Percentiles rank a stretch among this genome's conserved stretches.
Conservation (phyloP, 1,140 invertebrate species). For the Wasmannia auropunctata region DNA sequence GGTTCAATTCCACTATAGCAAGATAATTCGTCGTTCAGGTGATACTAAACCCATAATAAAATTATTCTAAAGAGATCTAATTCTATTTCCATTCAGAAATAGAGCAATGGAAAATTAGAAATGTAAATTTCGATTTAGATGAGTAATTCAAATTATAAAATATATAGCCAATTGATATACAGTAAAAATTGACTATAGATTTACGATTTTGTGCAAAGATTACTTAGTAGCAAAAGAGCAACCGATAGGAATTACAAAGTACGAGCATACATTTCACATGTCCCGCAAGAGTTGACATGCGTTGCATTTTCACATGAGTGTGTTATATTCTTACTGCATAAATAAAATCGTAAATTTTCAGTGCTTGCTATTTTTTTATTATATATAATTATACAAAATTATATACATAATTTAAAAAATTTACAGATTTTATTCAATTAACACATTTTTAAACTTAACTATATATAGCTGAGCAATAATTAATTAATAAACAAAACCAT, state of each 20-base stretch:
- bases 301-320: conserved; percentile 15
- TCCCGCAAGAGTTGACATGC: background rate
- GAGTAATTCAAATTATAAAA: conserved; percentile 23
- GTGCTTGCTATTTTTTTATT: conserved; percentile 12
- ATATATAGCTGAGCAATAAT: conserved; percentile 43
- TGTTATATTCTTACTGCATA: conserved; percentile 10
- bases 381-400: conserved; percentile 25
- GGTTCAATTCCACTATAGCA: conserved; percentile 41
- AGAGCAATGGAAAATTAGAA: conserved; percentile 7
- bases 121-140: conserved; percentile 44
- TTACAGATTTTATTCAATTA: conserved; percentile 30
- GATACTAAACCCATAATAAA: background rate
- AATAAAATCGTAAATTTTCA: conserved; percentile 23
- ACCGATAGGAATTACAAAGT: conserved; percentile 10
- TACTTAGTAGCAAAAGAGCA: conserved; percentile 23
- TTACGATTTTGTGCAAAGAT: background rate
- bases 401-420: conserved; percentile 18
- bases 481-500: conserved; percentile 33
- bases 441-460: conserved; percentile 23
- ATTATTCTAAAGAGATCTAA: conserved; percentile 36
- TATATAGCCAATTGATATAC: conserved; percentile 42
- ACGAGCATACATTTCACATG: conserved; percentile 5
- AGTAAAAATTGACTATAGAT: conserved; percentile 11
- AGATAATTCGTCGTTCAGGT: background rate
- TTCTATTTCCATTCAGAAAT: conserved; percentile 17